Conservation (phyloP, 2,797 vertebrate species). For the Trichosurus vulpecula region DNA sequence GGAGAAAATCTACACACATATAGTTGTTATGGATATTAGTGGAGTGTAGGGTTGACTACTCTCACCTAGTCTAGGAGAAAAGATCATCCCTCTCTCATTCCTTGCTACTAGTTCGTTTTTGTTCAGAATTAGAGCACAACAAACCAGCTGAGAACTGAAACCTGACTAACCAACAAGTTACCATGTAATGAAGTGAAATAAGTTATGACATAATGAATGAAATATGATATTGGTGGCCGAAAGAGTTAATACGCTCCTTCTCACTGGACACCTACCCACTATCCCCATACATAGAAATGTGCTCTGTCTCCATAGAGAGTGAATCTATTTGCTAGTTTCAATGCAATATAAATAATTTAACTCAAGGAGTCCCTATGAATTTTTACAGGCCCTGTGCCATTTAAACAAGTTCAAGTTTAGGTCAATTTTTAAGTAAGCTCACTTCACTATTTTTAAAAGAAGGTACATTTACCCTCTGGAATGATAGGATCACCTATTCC, state of each 20-base stretch:
- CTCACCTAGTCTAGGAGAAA: background rate
- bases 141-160: conserved; percentile 68
- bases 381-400: conserved; percentile 1
- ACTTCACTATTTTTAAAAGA: no score
- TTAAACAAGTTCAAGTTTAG: no score
- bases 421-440: no score
- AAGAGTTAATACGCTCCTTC: conserved; percentile 47
- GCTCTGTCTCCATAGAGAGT: conserved; percentile 5
- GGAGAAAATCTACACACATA: background rate
- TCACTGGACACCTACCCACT: no score
- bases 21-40: background rate
- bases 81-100: background rate
- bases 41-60: background rate
- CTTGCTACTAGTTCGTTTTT: background rate
- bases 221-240: background rate
- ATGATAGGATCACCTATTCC: no score
- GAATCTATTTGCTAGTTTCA: conserved; percentile 41
- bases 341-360: conserved; percentile 47
- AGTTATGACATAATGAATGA: background rate
- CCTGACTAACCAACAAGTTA: background rate
- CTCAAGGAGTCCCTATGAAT: conserved; percentile 40
- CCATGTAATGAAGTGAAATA: background rate
- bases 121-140: conserved; percentile 39
- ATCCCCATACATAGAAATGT: conserved; percentile 11
- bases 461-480: no score